Evolutionary conservation across 2,888 invertebrate genomes (phyloP), one percentile per base, ranked within the genome.

Genomic region (Bombylius discolor): DNA sequence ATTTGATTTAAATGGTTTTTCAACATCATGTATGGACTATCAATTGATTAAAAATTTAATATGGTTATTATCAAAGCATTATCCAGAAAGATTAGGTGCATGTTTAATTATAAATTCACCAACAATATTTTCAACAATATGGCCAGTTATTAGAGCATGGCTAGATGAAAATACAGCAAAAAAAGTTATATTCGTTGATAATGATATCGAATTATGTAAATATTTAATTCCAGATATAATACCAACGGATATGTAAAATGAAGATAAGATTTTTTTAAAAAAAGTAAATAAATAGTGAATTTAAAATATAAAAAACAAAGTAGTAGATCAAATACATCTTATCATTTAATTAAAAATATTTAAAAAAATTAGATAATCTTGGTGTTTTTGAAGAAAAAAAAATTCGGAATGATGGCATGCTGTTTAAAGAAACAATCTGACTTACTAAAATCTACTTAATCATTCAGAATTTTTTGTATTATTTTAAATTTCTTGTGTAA

Each of bases 171-270:
- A 86, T 62, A 87, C 87, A 36, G 81, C 86, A 34, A 80, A 83
- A 59, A 88, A 88, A 76, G 87, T 88, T 9, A 78, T 79, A 56
- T 87, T 88, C 72, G 82, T 86, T 5, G 78, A 74, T 66, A 81
- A 81, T 14, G 87, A 87, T 66, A 78, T 79, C 69, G 84, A 85
- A 59, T 76, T 88, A 47, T 86, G 86, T 71, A 79, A 81, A 65
- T 83, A 85, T 72, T 73, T 88, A 62, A 86, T 87, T 76, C 87
- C 87, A 23, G 87, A 87, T 68, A 85, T 87, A 66, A 74, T 88
- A 64, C 88, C 88, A 55, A 79, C 78, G 46, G 80, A 83, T 70
- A 81, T 84, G 73, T 84, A 71, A 68, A 75, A 74, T 60, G 76
- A 76, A 42, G 23, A 23, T 23, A 23, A 1, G 23, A 23, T 23